These are phyloP conservation scores for Anolis carolinensis DNA, from an alignment of 2,113 vertebrate species.

Conservation along the genomic window DNA sequence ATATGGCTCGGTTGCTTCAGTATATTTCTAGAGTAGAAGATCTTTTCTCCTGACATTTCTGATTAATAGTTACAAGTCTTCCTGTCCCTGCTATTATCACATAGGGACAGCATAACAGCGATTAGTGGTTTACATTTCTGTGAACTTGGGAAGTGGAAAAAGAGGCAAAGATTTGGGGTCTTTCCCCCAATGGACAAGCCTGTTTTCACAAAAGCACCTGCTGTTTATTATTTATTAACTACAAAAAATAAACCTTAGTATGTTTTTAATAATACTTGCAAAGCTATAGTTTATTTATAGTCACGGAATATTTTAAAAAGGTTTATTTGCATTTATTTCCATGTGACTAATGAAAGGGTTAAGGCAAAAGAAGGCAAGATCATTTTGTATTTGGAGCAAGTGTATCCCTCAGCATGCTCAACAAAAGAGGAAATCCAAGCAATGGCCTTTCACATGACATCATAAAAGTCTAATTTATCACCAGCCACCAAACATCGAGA, in stretches of 20 bases:
- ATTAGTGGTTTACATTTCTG: background rate
- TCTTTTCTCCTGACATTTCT: background rate
- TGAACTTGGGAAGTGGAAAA: background rate
- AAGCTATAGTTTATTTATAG: background rate
- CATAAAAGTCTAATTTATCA: constrained; percentile 96
- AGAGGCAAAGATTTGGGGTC: background rate
- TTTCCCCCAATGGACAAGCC: background rate
- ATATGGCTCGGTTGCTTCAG: constrained; percentile 4
- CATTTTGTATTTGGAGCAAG: constrained; percentile 44
- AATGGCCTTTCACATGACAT: constrained; percentile 91
- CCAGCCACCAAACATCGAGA: constrained; percentile 89
- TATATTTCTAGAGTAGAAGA: background rate
- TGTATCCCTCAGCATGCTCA: constrained; percentile 70
- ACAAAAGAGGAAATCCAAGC: constrained; percentile 82
- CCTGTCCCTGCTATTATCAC: background rate
- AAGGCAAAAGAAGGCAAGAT: constrained; percentile 60
- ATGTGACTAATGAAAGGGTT: constrained; percentile 58
- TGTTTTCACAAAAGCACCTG: background rate
- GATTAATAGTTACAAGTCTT: background rate
- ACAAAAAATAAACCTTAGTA: background rate
- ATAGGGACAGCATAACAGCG: background rate
- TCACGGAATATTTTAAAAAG: background rate
- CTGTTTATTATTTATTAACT: background rate
- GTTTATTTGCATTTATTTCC: background rate
- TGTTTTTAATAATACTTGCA: background rate